phyloP scores from a whole-genome alignment of 2,113 vertebrate species.

The Cnemophilus loriae region DNA sequence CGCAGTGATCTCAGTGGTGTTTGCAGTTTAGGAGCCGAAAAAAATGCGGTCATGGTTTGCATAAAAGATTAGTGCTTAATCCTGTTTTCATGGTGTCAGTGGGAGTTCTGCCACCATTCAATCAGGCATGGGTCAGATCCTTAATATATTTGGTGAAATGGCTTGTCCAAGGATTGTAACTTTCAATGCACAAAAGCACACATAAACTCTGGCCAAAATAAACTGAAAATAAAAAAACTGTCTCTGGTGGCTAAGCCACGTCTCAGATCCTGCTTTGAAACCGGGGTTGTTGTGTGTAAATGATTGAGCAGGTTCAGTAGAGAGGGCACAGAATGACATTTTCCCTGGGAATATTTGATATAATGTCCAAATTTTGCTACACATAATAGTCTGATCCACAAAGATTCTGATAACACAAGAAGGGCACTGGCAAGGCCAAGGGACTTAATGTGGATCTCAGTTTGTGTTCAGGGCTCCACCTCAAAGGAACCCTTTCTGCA shows the following conservation, averaged over 20 bases:
- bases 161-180: not conserved
- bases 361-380: not conserved
- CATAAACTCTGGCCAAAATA: not conserved
- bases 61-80: constrained; percentile 21
- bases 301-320: not conserved
- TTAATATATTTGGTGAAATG: not conserved
- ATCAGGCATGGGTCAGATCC: not conserved
- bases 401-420: not conserved
- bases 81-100: not conserved
- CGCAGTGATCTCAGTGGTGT: not conserved
- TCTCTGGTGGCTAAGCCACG: not conserved
- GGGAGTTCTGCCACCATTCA: constrained; percentile 1
- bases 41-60: not conserved
- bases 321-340: not conserved
- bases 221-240: not conserved
- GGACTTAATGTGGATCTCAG: not conserved
- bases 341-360: not conserved
- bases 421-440: not conserved
- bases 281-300: not conserved
- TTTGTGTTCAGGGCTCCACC: not conserved
- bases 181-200: not conserved
- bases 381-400: not conserved
- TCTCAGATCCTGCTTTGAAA: constrained; percentile 22
- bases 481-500: not conserved
- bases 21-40: not conserved